These are phyloP conservation scores for Struthidea cinerea DNA, from an alignment of 2,113 vertebrate species.

Conservation along the genomic window DNA sequence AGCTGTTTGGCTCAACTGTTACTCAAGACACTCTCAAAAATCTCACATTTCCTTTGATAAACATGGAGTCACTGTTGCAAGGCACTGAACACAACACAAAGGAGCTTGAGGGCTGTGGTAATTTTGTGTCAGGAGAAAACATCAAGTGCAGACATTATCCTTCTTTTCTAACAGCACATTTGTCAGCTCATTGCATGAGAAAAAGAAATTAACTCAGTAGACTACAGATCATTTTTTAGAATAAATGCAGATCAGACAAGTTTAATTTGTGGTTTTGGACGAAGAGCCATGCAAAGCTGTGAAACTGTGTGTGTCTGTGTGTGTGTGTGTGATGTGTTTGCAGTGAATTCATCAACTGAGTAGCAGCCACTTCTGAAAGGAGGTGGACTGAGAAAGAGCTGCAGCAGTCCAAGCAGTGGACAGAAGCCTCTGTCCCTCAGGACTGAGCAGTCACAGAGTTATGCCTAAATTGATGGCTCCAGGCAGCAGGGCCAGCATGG, in stretches of 20 bases:
- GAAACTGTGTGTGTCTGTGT: background rate
- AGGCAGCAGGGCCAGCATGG: background rate
- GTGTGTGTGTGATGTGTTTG: background rate
- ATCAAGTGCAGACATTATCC: background rate
- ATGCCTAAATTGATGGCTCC: background rate
- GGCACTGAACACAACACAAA: background rate
- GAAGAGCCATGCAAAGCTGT: background rate
- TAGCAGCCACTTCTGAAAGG: background rate
- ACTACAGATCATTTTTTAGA: background rate
- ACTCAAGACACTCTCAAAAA: background rate
- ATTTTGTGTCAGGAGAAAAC: background rate
- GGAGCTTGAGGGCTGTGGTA: background rate
- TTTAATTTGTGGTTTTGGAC: background rate
- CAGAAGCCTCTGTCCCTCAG: background rate
- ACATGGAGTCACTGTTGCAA: background rate
- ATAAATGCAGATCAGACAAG: background rate
- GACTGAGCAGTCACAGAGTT: background rate
- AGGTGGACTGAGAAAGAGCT: background rate
- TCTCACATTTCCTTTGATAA: background rate
- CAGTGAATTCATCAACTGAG: background rate
- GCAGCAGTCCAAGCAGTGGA: background rate
- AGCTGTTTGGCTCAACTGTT: background rate
- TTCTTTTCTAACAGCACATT: background rate
- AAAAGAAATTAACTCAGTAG: background rate
- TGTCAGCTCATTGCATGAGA: background rate